A percentile compares a stretch with the other conserved stretches of the same genome.
Conservation (phyloP, 2,113 vertebrate species). For the Perca fluviatilis region DNA sequence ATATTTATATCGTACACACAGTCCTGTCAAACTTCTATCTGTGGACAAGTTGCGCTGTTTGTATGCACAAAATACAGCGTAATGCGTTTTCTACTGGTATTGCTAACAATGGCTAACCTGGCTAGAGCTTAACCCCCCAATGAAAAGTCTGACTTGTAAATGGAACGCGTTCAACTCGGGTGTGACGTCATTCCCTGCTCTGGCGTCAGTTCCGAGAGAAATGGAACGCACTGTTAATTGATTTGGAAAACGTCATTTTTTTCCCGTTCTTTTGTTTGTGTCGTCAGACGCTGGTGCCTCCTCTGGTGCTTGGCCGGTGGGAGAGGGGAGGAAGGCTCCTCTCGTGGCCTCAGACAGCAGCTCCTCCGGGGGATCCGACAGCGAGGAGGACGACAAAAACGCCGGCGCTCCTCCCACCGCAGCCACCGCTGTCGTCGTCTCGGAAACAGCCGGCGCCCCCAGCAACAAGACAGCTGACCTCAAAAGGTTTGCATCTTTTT, state of each 20-base stretch:
- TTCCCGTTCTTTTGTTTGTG: background rate
- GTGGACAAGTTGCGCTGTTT: too few species aligned
- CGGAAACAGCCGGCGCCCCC: conserved; percentile 66
- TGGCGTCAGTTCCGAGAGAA: too few species aligned
- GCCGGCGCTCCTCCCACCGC: conserved; percentile 31
- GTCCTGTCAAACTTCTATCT: too few species aligned
- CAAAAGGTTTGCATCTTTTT: conserved; percentile 62
- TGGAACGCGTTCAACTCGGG: too few species aligned
- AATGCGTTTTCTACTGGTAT: too few species aligned
- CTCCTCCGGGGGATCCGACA: conserved; percentile 88
- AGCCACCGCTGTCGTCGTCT: background rate
- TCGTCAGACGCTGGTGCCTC: conserved; percentile 71
- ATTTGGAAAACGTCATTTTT: background rate
- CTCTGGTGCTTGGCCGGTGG: conserved; percentile 82
- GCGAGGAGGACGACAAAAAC: conserved; percentile 84
- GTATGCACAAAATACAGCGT: too few species aligned
- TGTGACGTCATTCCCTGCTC: too few species aligned
- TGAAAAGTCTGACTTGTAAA: too few species aligned
- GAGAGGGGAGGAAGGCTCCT: conserved; percentile 82
- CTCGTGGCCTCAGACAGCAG: conserved; percentile 88
- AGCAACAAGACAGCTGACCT: conserved; percentile 79
- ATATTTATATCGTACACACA: too few species aligned
- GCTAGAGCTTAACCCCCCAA: too few species aligned
- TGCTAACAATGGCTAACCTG: too few species aligned
- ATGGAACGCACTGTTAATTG: too few species aligned